Conservation (phyloP, 2,888 invertebrate genomes). For the Eupithecia abbreviata region DNA sequence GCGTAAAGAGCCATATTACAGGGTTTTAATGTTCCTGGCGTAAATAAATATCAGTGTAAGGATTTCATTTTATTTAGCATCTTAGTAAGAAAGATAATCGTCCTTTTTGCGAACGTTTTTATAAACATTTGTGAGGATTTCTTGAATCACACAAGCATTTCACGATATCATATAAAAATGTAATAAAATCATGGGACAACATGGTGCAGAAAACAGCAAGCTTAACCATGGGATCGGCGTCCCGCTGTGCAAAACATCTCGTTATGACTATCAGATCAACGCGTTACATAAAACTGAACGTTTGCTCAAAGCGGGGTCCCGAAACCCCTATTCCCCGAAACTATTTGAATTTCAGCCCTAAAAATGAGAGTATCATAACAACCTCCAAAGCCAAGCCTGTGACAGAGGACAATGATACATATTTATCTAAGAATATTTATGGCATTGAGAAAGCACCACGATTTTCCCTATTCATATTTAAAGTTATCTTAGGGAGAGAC, state of each 20-base stretch:
- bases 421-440: slow-evolving; percentile 82
- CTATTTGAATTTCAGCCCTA: slow-evolving; percentile 69
- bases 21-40: slow-evolving; percentile 15
- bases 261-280: slow-evolving; percentile 59
- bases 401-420: slow-evolving; percentile 76
- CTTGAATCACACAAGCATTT: neutral
- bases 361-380: slow-evolving; percentile 52
- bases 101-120: neutral
- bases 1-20: slow-evolving; percentile 26
- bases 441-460: slow-evolving; percentile 66
- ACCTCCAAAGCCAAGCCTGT: slow-evolving; percentile 57
- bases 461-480: slow-evolving; percentile 77
- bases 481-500: slow-evolving; percentile 69
- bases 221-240: slow-evolving; percentile 39
- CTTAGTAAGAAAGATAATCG: neutral
- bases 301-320: slow-evolving; percentile 52
- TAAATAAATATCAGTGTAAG: slow-evolving; percentile 17
- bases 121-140: neutral
- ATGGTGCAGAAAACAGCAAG: slow-evolving; percentile 21
- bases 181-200: slow-evolving; percentile 17
- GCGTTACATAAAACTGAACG: slow-evolving; percentile 55
- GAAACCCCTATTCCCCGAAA: slow-evolving; percentile 56
- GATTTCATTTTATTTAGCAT: slow-evolving; percentile 10
- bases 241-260: slow-evolving; percentile 50
- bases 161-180: slow-evolving; percentile 4